Evolutionary conservation across 2,888 invertebrate species (phyloP), one percentile per base, ranked within the genome.

Genomic region (Incurvaria masculella): DNA sequence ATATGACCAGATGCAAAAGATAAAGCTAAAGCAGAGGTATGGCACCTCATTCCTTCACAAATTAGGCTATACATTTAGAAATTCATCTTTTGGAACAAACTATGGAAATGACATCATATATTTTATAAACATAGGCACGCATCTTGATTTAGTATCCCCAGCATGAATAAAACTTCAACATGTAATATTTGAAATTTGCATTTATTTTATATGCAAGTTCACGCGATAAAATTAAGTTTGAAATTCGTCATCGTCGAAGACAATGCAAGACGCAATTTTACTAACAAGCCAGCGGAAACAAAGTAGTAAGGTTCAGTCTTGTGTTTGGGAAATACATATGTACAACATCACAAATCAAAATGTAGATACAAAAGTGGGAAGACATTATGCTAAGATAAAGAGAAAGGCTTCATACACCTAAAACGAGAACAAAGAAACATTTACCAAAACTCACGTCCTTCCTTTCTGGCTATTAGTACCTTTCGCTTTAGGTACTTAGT

Each of bases 251-350:
- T n/a, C n/a, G 33, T 33, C 3, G 8, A 14, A 33, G 5, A 8
- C 11, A 8, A 23, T 6, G 23, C 14, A 8, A 33, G 8, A 33
- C 11, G 33, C 33, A n/a, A n/a, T n/a, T 4, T n/a, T 23, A 23
- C 10, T n/a, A 14, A 33, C 8, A 33, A 33, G 33, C 33, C 33
- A n/a, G 14, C 33, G 33, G 33, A n/a, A 33, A 33, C 33, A 14
- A 33, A 33, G 33, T 33, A 8, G 73, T 41, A 76, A 73, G 76
- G 78, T 69, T 78, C 78, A 78, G 78, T 78, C 78, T 78, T 78
- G 76, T 78, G 65, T 74, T 76, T 75, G 78, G 78, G 75, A 76
- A 76, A 72, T 69, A 69, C 72, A 72, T 75, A 74, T 67, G 73
- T 72, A 62, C 33, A 33, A 33, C 33, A 33, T 33, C 33, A 64